phyloP scores from a whole-genome alignment of 2,113 vertebrate species.

The Heterochromis multidens region DNA sequence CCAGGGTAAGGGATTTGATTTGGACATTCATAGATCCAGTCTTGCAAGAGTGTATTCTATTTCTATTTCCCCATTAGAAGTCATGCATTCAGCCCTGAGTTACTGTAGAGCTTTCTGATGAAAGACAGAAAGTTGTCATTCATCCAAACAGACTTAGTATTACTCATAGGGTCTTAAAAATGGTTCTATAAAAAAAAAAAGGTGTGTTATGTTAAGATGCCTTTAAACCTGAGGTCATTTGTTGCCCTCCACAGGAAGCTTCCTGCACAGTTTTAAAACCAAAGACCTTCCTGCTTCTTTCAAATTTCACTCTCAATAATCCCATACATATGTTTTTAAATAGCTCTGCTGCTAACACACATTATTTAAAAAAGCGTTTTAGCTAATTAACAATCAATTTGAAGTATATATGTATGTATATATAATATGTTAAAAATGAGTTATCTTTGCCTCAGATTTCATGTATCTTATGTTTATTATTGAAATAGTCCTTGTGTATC shows the following conservation, averaged over 20 bases:
- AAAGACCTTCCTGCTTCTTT: neutral
- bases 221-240: neutral
- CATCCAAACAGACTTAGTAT: neutral
- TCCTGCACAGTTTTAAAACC: neutral
- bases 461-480: neutral
- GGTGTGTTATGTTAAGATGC: neutral
- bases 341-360: neutral
- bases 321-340: neutral
- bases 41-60: slow-evolving; percentile 14
- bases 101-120: neutral
- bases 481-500: neutral
- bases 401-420: neutral
- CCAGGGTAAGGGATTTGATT: neutral
- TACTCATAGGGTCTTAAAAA: neutral
- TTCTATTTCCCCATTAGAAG: neutral
- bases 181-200: neutral
- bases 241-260: neutral
- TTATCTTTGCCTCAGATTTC: neutral
- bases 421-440: neutral
- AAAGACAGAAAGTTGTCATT: neutral
- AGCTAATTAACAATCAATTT: neutral
- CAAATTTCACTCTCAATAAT: neutral
- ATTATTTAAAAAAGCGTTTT: neutral
- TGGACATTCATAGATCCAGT: slow-evolving; percentile 11
- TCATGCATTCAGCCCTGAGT: neutral